Evolutionary conservation across 2,113 vertebrate species (phyloP), one percentile per base, ranked within the genome.

Genomic region (Catagonus wagneri): DNA sequence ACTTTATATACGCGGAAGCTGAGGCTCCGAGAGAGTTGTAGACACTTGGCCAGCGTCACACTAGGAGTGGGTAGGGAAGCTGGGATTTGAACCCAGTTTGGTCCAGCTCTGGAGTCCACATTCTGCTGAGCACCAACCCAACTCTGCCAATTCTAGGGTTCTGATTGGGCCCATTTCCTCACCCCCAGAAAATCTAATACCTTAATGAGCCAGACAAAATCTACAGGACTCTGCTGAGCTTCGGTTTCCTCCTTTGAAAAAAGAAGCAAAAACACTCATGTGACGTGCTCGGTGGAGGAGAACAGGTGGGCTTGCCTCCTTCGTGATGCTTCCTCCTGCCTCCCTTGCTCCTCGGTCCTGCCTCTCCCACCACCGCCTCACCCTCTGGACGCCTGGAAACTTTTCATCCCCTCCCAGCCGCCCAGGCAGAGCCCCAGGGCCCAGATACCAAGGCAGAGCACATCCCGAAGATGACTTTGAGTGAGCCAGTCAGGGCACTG

Each of bases 401-500:
- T 16, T 39, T 68, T 32, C 25, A 32, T 23, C 50, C 34, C n/a
- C 50, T 36, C 13, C 39, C 44, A 60, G 17, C 7, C 61, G 22
- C 12, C 32, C 36, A 60, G 54, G 27, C 69, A 75, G 61, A 52
- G 20, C 63, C 19, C 81, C 61, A 83, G 81, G 9, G 34, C 54
- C 14, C 80, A 92, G 96, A 98, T 92, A 98, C 97, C 97, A 54
- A 95, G 4, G 85, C 0, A 50, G 97, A 90, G 60, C 61, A 0
- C 0, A 96, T 63, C 66, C 32, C 0, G 3, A 0, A 0, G 66
- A 97, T 10, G 54, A 95, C 94, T 11, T 11, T 94, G 75, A 98
- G 88, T 0, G 0, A 50, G 44, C 15, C 97, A 97, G 6, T 89
- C 50, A 0, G 98, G 95, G 95, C 97, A 97, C 98, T 98, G 96